Conservation (phyloP, 2,113 vertebrate genomes). For the Sclerurus mexicanus region DNA sequence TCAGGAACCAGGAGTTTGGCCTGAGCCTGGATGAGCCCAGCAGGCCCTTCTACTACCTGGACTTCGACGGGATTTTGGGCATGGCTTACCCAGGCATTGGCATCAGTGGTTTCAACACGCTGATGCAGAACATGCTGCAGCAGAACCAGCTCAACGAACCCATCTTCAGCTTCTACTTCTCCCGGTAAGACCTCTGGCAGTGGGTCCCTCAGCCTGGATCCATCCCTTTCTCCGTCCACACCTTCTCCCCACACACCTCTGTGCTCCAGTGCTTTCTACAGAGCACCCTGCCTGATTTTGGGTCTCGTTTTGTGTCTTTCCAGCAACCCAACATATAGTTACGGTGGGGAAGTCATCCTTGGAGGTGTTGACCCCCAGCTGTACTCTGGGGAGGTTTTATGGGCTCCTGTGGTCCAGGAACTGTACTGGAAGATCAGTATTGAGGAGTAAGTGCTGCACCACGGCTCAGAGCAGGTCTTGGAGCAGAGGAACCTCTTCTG, state of each 20-base stretch:
- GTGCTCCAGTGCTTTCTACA: fast-evolving
- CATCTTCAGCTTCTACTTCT: slow-evolving; percentile 72
- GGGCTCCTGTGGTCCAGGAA: slow-evolving; percentile 64
- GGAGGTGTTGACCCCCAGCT: slow-evolving; percentile 45
- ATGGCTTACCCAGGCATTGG: slow-evolving; percentile 51
- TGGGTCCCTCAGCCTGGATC: neutral
- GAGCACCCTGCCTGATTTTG: neutral
- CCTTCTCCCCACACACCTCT: fast-evolving
- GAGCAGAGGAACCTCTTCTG: neutral
- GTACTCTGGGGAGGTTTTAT: slow-evolving; percentile 52
- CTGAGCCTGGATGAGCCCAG: slow-evolving; percentile 64
- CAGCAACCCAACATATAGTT: slow-evolving; percentile 15
- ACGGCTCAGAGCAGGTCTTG: fast-evolving
- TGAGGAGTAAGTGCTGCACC: slow-evolving; percentile 41
- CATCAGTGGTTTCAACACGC: neutral
- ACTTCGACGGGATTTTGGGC: slow-evolving; percentile 72
- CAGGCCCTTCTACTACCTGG: slow-evolving; percentile 55
- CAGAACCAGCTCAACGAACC: slow-evolving; percentile 45
- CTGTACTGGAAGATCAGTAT: slow-evolving; percentile 68
- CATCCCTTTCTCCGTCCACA: neutral
- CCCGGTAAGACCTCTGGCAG: neutral
- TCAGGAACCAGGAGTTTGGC: slow-evolving; percentile 78
- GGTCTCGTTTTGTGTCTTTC: neutral
- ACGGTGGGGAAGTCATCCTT: slow-evolving; percentile 65
- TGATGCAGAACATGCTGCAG: slow-evolving; percentile 52